These are phyloP conservation scores for Ophonus ardosiacus DNA, from an alignment of 2,888 invertebrate species.

Conservation along the genomic window DNA sequence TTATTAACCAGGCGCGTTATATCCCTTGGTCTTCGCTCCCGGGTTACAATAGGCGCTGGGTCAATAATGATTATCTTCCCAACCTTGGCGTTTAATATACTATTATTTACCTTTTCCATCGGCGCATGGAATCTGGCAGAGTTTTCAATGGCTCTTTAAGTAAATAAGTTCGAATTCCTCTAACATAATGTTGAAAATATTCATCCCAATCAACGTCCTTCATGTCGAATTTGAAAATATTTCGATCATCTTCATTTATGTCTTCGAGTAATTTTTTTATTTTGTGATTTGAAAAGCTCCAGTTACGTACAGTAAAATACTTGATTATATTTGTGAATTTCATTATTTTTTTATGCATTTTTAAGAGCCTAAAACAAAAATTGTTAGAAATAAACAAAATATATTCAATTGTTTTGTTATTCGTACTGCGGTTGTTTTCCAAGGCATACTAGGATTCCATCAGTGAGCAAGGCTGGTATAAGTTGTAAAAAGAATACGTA, in stretches of 20 bases:
- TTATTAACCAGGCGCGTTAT: no score
- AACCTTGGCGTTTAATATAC: no score
- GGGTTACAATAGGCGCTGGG: no score
- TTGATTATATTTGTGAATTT: constrained; percentile 83
- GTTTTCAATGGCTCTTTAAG: constrained; percentile 87
- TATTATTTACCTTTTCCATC: constrained; percentile 69
- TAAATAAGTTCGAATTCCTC: constrained; percentile 86
- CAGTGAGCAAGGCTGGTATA: constrained; percentile 80
- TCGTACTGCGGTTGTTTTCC: constrained; percentile 79
- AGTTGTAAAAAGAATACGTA: constrained; percentile 81
- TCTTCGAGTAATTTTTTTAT: constrained; percentile 32
- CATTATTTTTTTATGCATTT: constrained; percentile 86
- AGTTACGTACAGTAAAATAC: constrained; percentile 85
- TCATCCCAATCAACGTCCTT: constrained; percentile 85
- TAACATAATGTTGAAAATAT: constrained; percentile 84
- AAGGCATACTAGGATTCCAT: constrained; percentile 76
- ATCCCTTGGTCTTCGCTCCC: no score
- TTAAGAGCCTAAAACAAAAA: constrained; percentile 81
- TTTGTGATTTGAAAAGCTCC: constrained; percentile 80
- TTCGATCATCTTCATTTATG: constrained; percentile 73
- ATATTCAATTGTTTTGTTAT: constrained; percentile 65
- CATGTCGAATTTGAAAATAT: constrained; percentile 87
- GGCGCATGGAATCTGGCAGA: constrained; percentile 78
- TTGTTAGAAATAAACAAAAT: background rate
- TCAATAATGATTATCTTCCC: no score